Conservation (phyloP, 2,888 invertebrate genomes). For the Trichogramma dendrolimi region DNA sequence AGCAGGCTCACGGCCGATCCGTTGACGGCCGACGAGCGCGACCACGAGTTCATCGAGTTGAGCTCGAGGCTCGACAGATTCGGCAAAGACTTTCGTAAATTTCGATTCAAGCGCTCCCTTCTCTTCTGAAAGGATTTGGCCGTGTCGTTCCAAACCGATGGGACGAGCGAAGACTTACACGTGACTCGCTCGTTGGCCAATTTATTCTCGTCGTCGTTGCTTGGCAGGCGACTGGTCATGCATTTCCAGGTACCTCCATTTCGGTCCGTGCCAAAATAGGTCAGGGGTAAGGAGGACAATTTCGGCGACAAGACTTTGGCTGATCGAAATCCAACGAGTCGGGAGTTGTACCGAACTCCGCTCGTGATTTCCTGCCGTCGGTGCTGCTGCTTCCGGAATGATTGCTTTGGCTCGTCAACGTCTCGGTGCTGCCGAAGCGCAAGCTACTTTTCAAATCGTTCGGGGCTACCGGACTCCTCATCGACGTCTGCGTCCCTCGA, state of each 20-base stretch:
- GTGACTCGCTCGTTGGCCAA: slow-evolving; percentile 15
- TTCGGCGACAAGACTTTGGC: neutral
- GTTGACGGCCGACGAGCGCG: slow-evolving; percentile 27
- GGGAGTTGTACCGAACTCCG: slow-evolving; percentile 39
- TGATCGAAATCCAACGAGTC: slow-evolving; percentile 29
- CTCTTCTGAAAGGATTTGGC: slow-evolving; percentile 3
- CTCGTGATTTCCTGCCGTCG: slow-evolving; percentile 41
- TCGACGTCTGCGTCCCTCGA: neutral
- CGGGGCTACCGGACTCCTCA: neutral
- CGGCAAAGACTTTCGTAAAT: slow-evolving; percentile 30
- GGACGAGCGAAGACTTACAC: slow-evolving; percentile 21
- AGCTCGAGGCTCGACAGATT: slow-evolving; percentile 20
- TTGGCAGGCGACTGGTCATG: slow-evolving; percentile 2
- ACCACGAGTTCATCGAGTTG: slow-evolving; percentile 17
- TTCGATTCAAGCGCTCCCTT: neutral
- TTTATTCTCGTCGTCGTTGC: slow-evolving; percentile 22
- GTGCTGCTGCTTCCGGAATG: slow-evolving; percentile 46
- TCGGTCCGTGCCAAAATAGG: slow-evolving; percentile 25
- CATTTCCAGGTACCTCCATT: slow-evolving; percentile 14
- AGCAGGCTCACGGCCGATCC: slow-evolving; percentile 27
- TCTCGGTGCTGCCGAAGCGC: slow-evolving; percentile 49
- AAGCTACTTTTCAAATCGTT: neutral
- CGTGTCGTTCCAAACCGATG: slow-evolving; percentile 13
- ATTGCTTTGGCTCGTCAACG: slow-evolving; percentile 48
- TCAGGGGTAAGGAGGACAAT: slow-evolving; percentile 14